phyloP scores from a whole-genome alignment of 2,113 vertebrate genomes.

The Oxyura jamaicensis region DNA sequence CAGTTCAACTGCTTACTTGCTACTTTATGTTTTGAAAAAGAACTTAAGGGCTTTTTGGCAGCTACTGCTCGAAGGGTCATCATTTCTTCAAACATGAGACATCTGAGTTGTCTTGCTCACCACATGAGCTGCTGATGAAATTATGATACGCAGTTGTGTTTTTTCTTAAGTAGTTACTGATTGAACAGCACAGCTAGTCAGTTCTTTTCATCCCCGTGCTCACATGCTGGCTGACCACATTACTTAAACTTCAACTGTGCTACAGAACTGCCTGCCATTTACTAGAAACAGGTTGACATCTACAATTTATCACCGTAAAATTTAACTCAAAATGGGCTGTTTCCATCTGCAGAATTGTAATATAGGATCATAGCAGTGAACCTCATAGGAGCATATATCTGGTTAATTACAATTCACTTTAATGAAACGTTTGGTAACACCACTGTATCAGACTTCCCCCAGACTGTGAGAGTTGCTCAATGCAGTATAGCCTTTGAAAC shows the following conservation, averaged over 20 bases:
- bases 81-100: neutral
- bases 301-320: neutral
- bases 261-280: neutral
- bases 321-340: neutral
- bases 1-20: neutral
- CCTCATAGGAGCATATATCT: neutral
- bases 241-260: neutral
- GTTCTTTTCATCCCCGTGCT: neutral
- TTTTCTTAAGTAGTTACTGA: neutral
- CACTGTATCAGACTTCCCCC: fast-evolving
- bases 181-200: neutral
- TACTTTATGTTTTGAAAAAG: neutral
- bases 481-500: neutral
- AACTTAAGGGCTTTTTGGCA: neutral
- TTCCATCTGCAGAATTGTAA: neutral
- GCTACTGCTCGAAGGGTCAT: neutral
- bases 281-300: neutral
- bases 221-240: neutral
- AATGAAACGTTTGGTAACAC: neutral
- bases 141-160: neutral
- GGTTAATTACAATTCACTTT: neutral
- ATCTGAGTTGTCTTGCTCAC: neutral
- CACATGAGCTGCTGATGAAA: neutral
- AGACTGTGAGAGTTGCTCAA: neutral
- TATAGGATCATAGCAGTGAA: neutral